Conservation (phyloP, 2,888 invertebrate species). For the Apotomis turbidana region DNA sequence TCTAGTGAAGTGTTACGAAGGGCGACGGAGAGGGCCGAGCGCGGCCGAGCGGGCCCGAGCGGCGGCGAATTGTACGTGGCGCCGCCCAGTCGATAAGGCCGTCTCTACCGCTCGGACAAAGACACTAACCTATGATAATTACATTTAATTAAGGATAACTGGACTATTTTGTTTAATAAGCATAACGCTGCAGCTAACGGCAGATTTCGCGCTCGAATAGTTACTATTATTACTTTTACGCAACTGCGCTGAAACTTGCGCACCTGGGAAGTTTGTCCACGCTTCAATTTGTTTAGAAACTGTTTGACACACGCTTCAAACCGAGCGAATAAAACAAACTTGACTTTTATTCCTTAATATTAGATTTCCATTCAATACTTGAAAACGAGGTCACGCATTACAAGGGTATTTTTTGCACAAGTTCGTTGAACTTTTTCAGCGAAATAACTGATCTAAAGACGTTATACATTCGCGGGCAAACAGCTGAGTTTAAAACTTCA, state of each 20-base stretch:
- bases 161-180: constrained; percentile 73
- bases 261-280: constrained; percentile 24
- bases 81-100: constrained; percentile 84
- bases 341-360: background rate
- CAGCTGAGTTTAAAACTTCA: background rate
- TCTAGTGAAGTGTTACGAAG: constrained; percentile 65
- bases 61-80: constrained; percentile 66
- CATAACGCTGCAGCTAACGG: constrained; percentile 63
- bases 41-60: constrained; percentile 62
- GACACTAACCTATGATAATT: constrained; percentile 83
- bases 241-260: background rate
- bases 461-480: constrained; percentile 29
- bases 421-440: constrained; percentile 15
- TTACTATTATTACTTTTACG: constrained; percentile 46
- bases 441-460: constrained; percentile 24
- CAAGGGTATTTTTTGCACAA: background rate
- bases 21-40: constrained; percentile 62
- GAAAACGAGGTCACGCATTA: background rate
- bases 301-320: constrained; percentile 27
- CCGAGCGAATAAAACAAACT: background rate
- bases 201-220: constrained; percentile 55
- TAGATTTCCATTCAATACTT: background rate
- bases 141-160: constrained; percentile 81
- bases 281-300: constrained; percentile 34
- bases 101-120: constrained; percentile 78